Percentiles rank a stretch among this genome's conserved stretches.
These are phyloP conservation scores for Bombylius major DNA, from an alignment of 2,888 invertebrate genomes.

Conservation along the genomic window DNA sequence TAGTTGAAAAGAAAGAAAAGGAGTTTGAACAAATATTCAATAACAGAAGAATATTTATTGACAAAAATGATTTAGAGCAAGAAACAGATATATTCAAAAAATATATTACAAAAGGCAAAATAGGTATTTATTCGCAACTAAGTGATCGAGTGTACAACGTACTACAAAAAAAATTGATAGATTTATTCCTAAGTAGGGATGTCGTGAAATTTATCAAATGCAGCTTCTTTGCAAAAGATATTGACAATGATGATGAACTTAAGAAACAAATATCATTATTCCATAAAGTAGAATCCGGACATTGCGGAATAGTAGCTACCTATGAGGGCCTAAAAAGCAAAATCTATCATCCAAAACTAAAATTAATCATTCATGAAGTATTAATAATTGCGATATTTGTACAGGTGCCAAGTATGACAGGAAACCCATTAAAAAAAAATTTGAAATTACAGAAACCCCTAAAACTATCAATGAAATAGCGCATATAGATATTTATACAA, in stretches of 20 bases:
- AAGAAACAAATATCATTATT: too few species aligned
- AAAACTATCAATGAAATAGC: background rate
- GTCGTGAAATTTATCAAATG: background rate
- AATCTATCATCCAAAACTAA: too few species aligned
- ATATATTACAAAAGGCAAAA: background rate
- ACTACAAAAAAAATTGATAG: background rate
- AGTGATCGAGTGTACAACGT: background rate
- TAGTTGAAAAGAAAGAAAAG: slow-evolving; percentile 2
- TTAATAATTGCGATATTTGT: background rate
- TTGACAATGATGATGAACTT: too few species aligned
- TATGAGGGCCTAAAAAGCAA: too few species aligned
- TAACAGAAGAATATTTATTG: too few species aligned
- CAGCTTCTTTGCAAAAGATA: background rate
- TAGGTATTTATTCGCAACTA: background rate
- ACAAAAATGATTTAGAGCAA: too few species aligned
- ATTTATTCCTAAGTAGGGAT: background rate
- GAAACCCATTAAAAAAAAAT: background rate
- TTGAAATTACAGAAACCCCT: background rate
- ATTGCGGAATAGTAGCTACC: too few species aligned
- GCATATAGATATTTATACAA: background rate
- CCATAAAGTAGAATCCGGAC: too few species aligned
- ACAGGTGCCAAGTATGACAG: too few species aligned
- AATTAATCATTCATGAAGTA: background rate
- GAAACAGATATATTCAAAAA: too few species aligned
- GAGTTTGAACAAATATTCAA: background rate